These are phyloP conservation scores for Eubucco bourcierii DNA, from an alignment of 2,113 vertebrate genomes.

Conservation along the genomic window DNA sequence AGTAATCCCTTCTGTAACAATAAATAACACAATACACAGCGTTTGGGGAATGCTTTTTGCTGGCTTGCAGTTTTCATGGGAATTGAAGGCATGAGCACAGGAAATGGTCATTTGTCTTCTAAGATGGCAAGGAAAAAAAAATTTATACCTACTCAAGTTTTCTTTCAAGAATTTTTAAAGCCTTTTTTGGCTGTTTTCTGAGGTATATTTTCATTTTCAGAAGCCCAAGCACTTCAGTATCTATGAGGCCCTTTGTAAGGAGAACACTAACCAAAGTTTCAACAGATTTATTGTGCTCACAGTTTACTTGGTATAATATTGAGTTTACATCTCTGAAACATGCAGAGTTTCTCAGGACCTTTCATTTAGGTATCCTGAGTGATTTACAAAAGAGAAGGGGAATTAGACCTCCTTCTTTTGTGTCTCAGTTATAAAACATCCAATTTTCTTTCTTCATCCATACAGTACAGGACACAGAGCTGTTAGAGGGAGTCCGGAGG, in stretches of 20 bases:
- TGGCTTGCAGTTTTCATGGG: background rate
- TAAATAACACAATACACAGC: background rate
- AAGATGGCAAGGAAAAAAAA: background rate
- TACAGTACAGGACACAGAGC: background rate
- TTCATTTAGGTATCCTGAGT: background rate
- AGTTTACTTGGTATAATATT: background rate
- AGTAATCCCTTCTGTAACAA: background rate
- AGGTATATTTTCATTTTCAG: background rate
- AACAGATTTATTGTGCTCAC: conserved; percentile 9
- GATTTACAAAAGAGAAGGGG: background rate
- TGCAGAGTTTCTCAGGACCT: conserved; percentile 1
- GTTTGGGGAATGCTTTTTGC: background rate
- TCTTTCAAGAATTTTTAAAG: background rate
- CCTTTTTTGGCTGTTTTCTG: background rate
- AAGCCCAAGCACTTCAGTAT: background rate
- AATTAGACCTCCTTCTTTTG: background rate
- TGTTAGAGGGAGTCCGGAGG: too few species aligned
- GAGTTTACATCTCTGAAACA: background rate
- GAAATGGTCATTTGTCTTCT: background rate
- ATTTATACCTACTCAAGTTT: background rate
- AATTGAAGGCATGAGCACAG: background rate
- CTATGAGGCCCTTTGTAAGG: background rate
- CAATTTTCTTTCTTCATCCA: background rate
- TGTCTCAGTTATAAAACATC: background rate
- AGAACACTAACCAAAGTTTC: background rate